phyloP scores from a whole-genome alignment of 1,140 invertebrate species.

The Leptopilina clavipes region DNA sequence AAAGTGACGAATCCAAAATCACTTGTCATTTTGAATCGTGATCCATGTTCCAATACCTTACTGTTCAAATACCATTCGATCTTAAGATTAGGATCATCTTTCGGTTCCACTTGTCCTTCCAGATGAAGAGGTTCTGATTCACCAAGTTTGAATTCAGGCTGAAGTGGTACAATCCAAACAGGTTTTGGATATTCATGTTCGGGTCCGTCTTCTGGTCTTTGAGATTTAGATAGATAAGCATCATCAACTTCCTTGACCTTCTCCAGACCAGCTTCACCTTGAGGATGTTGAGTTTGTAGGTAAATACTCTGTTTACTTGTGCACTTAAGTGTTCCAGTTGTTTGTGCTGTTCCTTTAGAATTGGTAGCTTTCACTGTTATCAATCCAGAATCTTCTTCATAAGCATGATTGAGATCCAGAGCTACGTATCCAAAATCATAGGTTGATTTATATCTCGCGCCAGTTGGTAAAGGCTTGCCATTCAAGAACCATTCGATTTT shows the following conservation, averaged over 20 bases:
- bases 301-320: constrained; percentile 86
- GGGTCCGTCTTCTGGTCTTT: constrained; percentile 78
- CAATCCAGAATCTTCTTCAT: constrained; percentile 92
- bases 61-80: constrained; percentile 95
- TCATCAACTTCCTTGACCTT: constrained; percentile 90
- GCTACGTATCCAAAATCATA: constrained; percentile 93
- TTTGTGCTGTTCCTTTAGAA: constrained; percentile 90
- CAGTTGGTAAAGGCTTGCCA: constrained; percentile 86
- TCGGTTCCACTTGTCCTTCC: constrained; percentile 95
- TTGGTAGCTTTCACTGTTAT: constrained; percentile 95
- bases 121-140: constrained; percentile 94
- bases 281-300: constrained; percentile 92
- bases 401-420: constrained; percentile 87
- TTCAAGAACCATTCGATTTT: constrained; percentile 95
- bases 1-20: constrained; percentile 96
- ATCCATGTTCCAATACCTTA: constrained; percentile 88
- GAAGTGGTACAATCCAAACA: constrained; percentile 88
- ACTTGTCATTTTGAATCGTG: constrained; percentile 89
- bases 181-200: constrained; percentile 90
- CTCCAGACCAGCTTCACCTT: constrained; percentile 89
- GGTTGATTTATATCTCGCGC: constrained; percentile 87
- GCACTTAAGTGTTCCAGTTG: constrained; percentile 89
- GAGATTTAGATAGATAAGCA: constrained; percentile 82
- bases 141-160: constrained; percentile 87
- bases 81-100: constrained; percentile 96